These are phyloP conservation scores for Lepas anatifera DNA, from an alignment of 2,888 invertebrate species.

Conservation along the genomic window DNA sequence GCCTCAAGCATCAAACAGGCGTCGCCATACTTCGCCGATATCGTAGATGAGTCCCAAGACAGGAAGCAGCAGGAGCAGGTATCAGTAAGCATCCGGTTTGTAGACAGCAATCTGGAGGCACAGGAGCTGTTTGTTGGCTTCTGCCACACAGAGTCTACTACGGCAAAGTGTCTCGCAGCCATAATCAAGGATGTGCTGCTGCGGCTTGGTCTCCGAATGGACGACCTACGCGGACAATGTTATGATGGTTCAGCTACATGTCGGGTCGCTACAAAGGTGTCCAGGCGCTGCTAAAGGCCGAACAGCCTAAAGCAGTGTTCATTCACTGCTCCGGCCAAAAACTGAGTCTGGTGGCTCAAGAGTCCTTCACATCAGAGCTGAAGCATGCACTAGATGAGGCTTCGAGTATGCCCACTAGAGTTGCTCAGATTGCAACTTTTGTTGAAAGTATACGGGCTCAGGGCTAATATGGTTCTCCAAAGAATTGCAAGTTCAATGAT, in stretches of 20 bases:
- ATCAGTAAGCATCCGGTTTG: not conserved
- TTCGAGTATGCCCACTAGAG: not conserved
- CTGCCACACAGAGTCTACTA: not conserved
- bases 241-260: not conserved
- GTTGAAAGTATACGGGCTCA: too few relatives aligned
- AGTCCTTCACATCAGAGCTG: not conserved
- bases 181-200: not conserved
- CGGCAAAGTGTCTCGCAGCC: not conserved
- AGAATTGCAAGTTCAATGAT: too few relatives aligned
- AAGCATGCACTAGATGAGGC: not conserved
- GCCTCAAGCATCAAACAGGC: not conserved
- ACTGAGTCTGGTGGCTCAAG: not conserved
- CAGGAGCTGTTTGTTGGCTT: not conserved
- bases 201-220: not conserved
- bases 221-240: not conserved
- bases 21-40: too few relatives aligned
- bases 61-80: not conserved
- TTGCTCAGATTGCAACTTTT: too few relatives aligned
- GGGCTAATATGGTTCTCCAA: too few relatives aligned
- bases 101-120: not conserved
- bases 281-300: not conserved
- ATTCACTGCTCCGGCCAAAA: not conserved
- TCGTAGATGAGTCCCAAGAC: not conserved
- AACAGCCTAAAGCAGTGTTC: not conserved
- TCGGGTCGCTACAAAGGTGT: not conserved